Percentiles rank a stretch among this genome's conserved stretches.
These are phyloP conservation scores for Meteorus sp. DNA, from an alignment of 1,140 invertebrate species.

Conservation along the genomic window DNA sequence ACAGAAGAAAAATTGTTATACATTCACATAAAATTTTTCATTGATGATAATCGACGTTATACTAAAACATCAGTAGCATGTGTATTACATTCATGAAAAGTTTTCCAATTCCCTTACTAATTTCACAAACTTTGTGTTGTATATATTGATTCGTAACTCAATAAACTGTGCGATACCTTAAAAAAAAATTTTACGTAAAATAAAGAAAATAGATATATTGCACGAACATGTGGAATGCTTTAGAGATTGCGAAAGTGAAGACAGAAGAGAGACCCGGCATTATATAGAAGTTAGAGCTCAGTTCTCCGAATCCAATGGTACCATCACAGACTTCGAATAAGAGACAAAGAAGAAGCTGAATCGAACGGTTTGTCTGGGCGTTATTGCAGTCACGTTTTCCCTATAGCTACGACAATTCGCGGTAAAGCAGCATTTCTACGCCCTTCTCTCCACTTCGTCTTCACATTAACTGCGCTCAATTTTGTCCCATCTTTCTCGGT, in stretches of 20 bases:
- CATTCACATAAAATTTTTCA: constrained; percentile 28
- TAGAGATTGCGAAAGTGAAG: not conserved
- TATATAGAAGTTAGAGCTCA: no score
- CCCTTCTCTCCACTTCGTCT: constrained; percentile 12
- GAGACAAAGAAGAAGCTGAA: constrained; percentile 9
- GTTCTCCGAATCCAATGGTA: constrained; percentile 3
- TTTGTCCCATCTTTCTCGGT: constrained; percentile 17
- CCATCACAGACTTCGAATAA: constrained; percentile 6
- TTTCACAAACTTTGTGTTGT: no score
- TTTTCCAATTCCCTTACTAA: no score
- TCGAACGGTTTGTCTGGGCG: constrained; percentile 27
- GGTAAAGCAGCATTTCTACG: constrained; percentile 6
- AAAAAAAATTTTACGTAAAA: no score
- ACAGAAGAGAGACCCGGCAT: no score
- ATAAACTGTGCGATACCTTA: no score
- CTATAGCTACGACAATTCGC: constrained; percentile 27
- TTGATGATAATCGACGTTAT: no score
- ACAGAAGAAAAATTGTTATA: constrained; percentile 27
- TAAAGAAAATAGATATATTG: no score
- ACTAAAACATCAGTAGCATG: no score
- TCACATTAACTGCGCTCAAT: constrained; percentile 39
- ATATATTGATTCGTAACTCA: no score
- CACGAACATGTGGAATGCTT: no score
- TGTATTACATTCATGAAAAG: no score
- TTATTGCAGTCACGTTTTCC: constrained; percentile 45